Evolutionary conservation across 2,888 invertebrate genomes (phyloP).

Genomic region (Notodonta ziczac): DNA sequence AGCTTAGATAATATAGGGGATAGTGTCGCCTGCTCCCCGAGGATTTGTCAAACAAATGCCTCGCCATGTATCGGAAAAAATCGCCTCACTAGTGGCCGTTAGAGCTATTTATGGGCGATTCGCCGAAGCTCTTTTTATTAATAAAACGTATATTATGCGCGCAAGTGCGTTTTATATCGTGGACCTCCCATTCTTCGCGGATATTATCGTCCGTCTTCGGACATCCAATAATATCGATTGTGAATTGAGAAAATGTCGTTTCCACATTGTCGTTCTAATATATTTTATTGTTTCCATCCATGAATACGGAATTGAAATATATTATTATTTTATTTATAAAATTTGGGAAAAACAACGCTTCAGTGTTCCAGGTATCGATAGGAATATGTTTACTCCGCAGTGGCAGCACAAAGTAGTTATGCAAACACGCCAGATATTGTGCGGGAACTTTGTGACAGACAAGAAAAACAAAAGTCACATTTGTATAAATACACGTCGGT

Average conservation of each 20-base stretch:
- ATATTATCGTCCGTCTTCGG: constrained; percentile 82
- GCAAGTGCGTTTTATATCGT: constrained; percentile 82
- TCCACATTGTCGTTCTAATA: constrained; percentile 35
- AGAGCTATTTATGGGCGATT: constrained; percentile 83
- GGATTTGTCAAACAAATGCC: constrained; percentile 85
- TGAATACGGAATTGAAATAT: constrained; percentile 36
- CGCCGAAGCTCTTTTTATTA: constrained; percentile 81
- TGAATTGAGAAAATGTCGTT: constrained; percentile 53
- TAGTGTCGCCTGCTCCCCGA: constrained; percentile 75
- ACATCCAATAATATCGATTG: constrained; percentile 77
- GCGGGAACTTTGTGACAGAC: constrained; percentile 69
- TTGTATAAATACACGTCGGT: constrained; percentile 50
- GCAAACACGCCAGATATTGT: constrained; percentile 76
- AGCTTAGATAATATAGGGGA: constrained; percentile 74
- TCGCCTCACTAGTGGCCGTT: constrained; percentile 80
- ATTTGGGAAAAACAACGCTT: constrained; percentile 25
- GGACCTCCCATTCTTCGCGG: constrained; percentile 68
- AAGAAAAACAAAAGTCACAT: constrained; percentile 77
- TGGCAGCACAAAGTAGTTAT: constrained; percentile 69
- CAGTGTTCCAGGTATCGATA: constrained; percentile 58
- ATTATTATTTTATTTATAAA: constrained; percentile 39
- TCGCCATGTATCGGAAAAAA: constrained; percentile 80
- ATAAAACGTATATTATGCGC: constrained; percentile 85
- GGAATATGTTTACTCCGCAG: constrained; percentile 64
- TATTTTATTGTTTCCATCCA: constrained; percentile 26